phyloP scores from a whole-genome alignment of 2,888 invertebrate species.

The Hypsopygia costalis region DNA sequence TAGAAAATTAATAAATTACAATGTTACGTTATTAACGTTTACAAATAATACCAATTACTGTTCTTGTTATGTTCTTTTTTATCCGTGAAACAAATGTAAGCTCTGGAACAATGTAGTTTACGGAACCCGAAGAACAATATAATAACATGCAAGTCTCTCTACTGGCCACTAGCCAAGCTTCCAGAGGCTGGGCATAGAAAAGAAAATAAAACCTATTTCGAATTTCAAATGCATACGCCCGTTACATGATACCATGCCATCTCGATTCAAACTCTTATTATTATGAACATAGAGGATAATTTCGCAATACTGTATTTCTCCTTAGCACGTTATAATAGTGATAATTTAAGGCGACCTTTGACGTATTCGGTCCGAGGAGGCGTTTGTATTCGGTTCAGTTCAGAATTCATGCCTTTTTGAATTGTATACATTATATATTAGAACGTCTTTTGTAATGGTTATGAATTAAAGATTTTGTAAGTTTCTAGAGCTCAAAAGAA shows the following conservation, averaged over 20 bases:
- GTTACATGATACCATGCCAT: background rate
- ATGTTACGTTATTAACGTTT: too few species aligned
- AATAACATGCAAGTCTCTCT: conserved; percentile 15
- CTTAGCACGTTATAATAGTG: conserved; percentile 4
- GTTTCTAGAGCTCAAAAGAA: too few species aligned
- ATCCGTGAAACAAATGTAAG: too few species aligned
- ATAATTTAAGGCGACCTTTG: conserved; percentile 8
- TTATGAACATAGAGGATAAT: background rate
- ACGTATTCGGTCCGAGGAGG: conserved; percentile 1
- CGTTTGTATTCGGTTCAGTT: conserved; percentile 1
- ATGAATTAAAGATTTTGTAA: background rate
- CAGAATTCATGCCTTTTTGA: conserved; percentile 3
- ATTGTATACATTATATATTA: conserved; percentile 1
- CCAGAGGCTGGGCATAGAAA: conserved; percentile 6
- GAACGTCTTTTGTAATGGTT: background rate
- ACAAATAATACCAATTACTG: too few species aligned
- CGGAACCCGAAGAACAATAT: conserved; percentile 11
- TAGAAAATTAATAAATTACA: too few species aligned
- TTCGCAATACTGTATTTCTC: background rate
- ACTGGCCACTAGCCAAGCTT: conserved; percentile 18
- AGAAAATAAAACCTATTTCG: conserved; percentile 9
- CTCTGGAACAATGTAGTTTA: too few species aligned
- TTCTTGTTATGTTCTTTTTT: too few species aligned
- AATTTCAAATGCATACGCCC: conserved; percentile 9
- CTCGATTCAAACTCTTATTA: conserved; percentile 5